Conservation (phyloP, 2,113 vertebrate genomes). For the Anthoscopus minutus region DNA sequence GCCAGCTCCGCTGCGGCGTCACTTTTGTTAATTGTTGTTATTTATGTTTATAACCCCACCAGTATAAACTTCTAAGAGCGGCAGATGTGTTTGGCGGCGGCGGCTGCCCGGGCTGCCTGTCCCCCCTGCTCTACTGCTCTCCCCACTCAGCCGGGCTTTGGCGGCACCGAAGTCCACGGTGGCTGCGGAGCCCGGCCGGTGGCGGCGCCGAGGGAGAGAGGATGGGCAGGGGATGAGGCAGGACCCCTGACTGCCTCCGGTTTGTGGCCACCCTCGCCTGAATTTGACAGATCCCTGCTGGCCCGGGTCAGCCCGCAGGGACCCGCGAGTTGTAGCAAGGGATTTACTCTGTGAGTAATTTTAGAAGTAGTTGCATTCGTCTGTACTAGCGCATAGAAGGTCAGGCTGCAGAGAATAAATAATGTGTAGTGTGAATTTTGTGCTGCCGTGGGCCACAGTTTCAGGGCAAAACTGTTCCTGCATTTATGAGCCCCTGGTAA, state of each 20-base stretch:
- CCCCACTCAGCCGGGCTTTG: background rate
- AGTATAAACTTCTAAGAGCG: background rate
- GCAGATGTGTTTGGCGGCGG: background rate
- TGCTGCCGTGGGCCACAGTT: background rate
- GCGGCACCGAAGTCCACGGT: background rate
- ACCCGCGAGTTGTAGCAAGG: background rate
- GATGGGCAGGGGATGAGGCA: background rate
- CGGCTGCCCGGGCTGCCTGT: background rate
- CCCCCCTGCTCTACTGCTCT: background rate
- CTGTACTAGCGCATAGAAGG: background rate
- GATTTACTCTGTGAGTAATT: background rate
- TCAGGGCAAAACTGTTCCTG: background rate
- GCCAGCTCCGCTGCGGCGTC: background rate
- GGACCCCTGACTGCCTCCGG: background rate
- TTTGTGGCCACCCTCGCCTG: fast-evolving
- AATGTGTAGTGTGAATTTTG: background rate
- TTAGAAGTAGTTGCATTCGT: background rate
- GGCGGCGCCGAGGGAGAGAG: background rate
- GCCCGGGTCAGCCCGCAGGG: background rate
- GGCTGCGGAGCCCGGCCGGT: background rate
- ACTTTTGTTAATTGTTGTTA: background rate
- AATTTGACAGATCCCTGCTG: background rate
- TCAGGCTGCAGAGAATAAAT: background rate
- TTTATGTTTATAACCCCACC: no score
- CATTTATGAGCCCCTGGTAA: fast-evolving